Evolutionary conservation across 2,113 vertebrate species (phyloP).

Genomic region (Pleuronectes platessa): DNA sequence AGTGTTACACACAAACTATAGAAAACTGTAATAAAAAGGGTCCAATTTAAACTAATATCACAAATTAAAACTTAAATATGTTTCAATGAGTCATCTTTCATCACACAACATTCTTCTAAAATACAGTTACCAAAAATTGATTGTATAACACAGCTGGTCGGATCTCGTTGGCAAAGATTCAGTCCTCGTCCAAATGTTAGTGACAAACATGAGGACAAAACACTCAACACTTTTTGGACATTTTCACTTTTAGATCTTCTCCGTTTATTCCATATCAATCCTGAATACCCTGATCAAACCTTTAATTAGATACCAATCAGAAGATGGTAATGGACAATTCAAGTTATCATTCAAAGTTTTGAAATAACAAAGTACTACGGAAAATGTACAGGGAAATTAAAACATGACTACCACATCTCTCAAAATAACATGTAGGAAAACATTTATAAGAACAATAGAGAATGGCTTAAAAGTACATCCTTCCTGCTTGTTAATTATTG

Average conservation of each 20-base stretch:
- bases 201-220: constrained; percentile 28
- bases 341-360: constrained; percentile 24
- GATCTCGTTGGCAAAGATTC: constrained; percentile 28
- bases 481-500: constrained; percentile 80
- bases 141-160: constrained; percentile 26
- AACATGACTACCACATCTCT: constrained; percentile 37
- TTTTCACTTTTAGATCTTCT: constrained; percentile 19
- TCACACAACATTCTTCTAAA: constrained; percentile 24
- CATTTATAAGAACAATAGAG: constrained; percentile 55
- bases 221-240: neutral
- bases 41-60: constrained; percentile 43
- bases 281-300: constrained; percentile 72
- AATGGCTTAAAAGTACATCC: constrained; percentile 74
- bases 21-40: constrained; percentile 28
- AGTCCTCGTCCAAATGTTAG: constrained; percentile 20
- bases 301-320: constrained; percentile 45
- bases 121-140: constrained; percentile 38
- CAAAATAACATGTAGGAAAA: constrained; percentile 49
- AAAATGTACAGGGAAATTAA: constrained; percentile 36
- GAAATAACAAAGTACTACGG: constrained; percentile 30
- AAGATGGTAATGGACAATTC: constrained; percentile 27
- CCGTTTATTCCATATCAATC: constrained; percentile 60
- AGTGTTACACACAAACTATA: constrained; percentile 44
- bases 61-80: constrained; percentile 35
- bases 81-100: constrained; percentile 14